Base-by-base conservation (phyloP, 2,797 vertebrate species). In the Ataeniobius toweri region DNA sequence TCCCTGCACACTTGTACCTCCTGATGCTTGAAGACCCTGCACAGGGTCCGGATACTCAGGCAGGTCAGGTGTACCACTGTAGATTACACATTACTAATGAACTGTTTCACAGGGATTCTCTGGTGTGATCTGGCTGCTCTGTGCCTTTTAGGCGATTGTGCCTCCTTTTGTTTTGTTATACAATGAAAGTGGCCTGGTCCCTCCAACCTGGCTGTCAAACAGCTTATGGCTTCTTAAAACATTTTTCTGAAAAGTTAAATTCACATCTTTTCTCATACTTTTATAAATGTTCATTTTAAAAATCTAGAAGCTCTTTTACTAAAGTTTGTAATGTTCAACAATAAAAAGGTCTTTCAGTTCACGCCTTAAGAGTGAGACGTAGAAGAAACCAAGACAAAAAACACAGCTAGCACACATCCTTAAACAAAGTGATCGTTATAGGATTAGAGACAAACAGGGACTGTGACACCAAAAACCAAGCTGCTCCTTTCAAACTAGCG, bases 261-360 rank as follows among this genome's bases (percentile, higher is more conserved):
- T 78, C 20, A 59, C 85, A 76, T 74, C 55, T 5, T 13, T 36
- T 16, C 26, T 50, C 84, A 80, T 51, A 79, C 58, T 80, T 88
- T 81, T 86, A 88, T 59, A 89, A 88, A 86, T 65, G 50, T 84
- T 81, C 69, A 85, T 86, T 85, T 87, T 8, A 71, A 72, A 95
- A 92, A 88, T 89, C 90, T 92, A 89, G 70, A 93, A 89, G 79
- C 89, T 89, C 71, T 88, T 84, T 82, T 75, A 69, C 73, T 86
- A 91, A 87, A 89, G 74, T 13, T 68, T 68, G 20, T 68, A 68
- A 9, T 44, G 39, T 68, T 44, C 36, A 83, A 56, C 84, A 71
- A 89, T 81, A 92, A 86, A 88, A 90, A 93, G 65, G 68, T 86
- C 80, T 67, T 78, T 90, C 83, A 89, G 88, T 93, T 93, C 94